phyloP scores from a whole-genome alignment of 2,888 invertebrate genomes.

The Torymus auratus region DNA sequence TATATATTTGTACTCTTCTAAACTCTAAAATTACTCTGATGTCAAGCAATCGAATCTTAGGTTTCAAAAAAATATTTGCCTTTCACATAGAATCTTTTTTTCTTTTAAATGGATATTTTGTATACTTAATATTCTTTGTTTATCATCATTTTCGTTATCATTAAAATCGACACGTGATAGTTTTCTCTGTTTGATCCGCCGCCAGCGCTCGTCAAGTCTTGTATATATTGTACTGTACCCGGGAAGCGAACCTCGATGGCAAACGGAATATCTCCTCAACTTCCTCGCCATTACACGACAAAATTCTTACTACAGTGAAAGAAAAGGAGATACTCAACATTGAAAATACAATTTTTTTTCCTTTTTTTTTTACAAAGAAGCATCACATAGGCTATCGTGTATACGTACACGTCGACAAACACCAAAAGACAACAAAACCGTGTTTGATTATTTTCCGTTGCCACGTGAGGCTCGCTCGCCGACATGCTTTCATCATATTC shows the following conservation, averaged over 20 bases:
- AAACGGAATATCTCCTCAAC: too few species aligned
- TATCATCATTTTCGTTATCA: constrained; percentile 27
- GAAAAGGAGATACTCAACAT: too few species aligned
- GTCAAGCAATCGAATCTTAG: constrained; percentile 44
- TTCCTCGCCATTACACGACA: too few species aligned
- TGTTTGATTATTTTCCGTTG: too few species aligned
- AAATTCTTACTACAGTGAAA: too few species aligned
- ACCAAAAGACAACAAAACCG: too few species aligned
- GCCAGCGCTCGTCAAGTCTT: not conserved
- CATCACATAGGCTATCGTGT: not conserved
- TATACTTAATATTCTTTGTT: constrained; percentile 25
- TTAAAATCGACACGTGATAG: constrained; percentile 50
- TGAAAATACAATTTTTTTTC: too few species aligned
- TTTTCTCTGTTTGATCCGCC: not conserved
- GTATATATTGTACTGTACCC: not conserved
- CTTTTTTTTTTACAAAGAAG: not conserved
- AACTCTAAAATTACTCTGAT: constrained; percentile 51
- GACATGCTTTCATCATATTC: too few species aligned
- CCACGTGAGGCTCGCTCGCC: too few species aligned
- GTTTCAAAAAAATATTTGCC: constrained; percentile 54
- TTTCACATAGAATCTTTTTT: constrained; percentile 35
- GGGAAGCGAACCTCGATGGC: not conserved
- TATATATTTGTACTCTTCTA: constrained; percentile 51
- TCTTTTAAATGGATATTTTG: not conserved
- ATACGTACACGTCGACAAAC: too few species aligned